Base-by-base conservation (phyloP, 2,888 invertebrate genomes). In the Branchellion lobata region DNA sequence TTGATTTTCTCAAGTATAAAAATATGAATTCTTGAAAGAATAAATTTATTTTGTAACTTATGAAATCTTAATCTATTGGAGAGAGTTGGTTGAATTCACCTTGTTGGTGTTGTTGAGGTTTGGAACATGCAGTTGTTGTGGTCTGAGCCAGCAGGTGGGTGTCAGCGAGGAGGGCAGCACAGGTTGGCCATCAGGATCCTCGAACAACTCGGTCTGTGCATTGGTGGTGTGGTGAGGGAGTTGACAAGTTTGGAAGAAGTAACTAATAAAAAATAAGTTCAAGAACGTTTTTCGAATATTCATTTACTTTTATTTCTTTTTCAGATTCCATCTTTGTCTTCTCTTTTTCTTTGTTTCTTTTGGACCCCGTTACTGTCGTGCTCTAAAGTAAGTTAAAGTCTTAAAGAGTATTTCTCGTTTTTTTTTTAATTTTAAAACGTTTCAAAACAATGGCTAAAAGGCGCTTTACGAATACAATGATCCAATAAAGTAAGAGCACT, bases 61-160 rank as follows among this genome's bases (percentile, higher is more conserved):
- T n/a, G n/a, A n/a, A n/a, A n/a, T n/a, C n/a, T n/a, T n/a, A n/a
- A n/a, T n/a, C n/a, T n/a, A n/a, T n/a, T n/a, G n/a, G n/a, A n/a
- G n/a, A n/a, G n/a, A n/a, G n/a, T n/a, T n/a, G n/a, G n/a, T n/a
- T n/a, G n/a, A n/a, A n/a, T n/a, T n/a, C n/a, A 57, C 61, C 24
- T 57, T 57, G 3, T 57, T 57, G 3, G 8, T 24, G 61, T n/a
- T n/a, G 24, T 24, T 18, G 24, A 24, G 61, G 61, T 57, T 57
- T 5, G 21, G n/a, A n/a, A 57, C 24, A n/a, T 57, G 24, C 29
- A 51, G 57, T 40, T 77, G 57, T 24, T 77, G 65, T n/a, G 77
- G 77, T 24, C 77, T 61, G 33, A 77, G n/a, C 77, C 77, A 77
- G n/a, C 65, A 27, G 33, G n/a, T 18, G 1, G 53, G 8, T n/a